phyloP scores from a whole-genome alignment of 2,888 invertebrate genomes.

The Iselma pallidipennis region DNA sequence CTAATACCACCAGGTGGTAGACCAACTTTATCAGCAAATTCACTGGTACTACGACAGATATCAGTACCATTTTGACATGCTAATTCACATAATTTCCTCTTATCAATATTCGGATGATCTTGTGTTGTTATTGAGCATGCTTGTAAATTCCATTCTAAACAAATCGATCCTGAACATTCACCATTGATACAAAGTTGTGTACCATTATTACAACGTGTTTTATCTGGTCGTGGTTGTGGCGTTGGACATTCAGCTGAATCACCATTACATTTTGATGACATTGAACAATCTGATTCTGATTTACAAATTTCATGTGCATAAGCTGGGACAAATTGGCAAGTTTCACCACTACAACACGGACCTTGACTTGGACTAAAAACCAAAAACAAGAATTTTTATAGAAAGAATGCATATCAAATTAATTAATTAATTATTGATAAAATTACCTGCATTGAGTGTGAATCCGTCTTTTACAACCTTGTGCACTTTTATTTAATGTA shows the following conservation, averaged over 20 bases:
- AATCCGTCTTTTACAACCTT: constrained; percentile 77
- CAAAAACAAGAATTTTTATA: neutral
- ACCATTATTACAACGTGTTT: constrained; percentile 95
- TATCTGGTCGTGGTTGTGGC: constrained; percentile 80
- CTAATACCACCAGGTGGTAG: constrained; percentile 82
- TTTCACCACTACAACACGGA: constrained; percentile 85
- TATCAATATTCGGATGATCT: constrained; percentile 74
- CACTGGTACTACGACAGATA: constrained; percentile 84
- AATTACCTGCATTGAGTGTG: constrained; percentile 79
- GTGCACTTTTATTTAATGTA: constrained; percentile 70
- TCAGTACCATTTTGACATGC: constrained; percentile 91
- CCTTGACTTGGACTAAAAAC: constrained; percentile 90
- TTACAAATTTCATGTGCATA: constrained; percentile 73
- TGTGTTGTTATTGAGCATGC: constrained; percentile 93
- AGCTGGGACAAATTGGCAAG: constrained; percentile 75
- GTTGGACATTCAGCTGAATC: constrained; percentile 84
- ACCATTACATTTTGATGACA: constrained; percentile 85
- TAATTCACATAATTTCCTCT: constrained; percentile 89
- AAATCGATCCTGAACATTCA: constrained; percentile 94
- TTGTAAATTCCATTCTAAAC: constrained; percentile 89
- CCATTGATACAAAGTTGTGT: constrained; percentile 85
- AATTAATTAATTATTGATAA: constrained; percentile 7
- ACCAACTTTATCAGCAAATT: constrained; percentile 75
- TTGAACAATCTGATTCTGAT: constrained; percentile 87
- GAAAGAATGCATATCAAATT: neutral